Conservation (phyloP, 2,113 vertebrate genomes). For the Anser brachyrhynchus region DNA sequence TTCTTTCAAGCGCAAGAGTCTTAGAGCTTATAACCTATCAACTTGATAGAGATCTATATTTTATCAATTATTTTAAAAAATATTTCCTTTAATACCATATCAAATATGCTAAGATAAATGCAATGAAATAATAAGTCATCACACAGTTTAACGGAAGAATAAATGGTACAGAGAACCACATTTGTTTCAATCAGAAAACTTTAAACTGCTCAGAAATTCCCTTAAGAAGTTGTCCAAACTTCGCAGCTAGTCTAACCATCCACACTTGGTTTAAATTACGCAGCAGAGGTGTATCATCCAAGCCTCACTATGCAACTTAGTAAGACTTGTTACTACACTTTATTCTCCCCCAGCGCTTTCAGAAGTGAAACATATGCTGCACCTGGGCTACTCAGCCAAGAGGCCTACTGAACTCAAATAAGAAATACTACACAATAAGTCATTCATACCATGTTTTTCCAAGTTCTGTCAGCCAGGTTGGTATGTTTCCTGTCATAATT, state of each 20-base stretch:
- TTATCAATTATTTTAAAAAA: background rate
- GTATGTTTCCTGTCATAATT: constrained; percentile 99
- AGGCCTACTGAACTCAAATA: background rate
- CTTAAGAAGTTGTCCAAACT: background rate
- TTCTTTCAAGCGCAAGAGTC: background rate
- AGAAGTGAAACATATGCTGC: background rate
- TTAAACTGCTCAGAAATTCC: background rate
- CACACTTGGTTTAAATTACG: background rate
- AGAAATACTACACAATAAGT: background rate
- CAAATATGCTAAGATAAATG: background rate
- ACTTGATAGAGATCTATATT: background rate
- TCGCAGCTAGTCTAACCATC: background rate
- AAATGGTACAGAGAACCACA: background rate
- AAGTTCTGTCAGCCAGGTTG: constrained; percentile 96
- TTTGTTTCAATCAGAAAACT: background rate
- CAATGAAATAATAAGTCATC: background rate
- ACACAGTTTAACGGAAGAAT: background rate
- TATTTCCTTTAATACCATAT: background rate
- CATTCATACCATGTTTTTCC: constrained; percentile 93
- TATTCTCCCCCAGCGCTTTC: background rate
- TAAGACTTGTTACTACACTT: background rate
- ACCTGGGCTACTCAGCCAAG: background rate
- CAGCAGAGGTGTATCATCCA: fast-evolving
- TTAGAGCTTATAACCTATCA: background rate
- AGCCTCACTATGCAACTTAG: background rate